Percentiles rank a stretch among this genome's conserved stretches.
These are phyloP conservation scores for Andrena bicolor DNA, from an alignment of 2,888 invertebrate genomes.

Conservation along the genomic window DNA sequence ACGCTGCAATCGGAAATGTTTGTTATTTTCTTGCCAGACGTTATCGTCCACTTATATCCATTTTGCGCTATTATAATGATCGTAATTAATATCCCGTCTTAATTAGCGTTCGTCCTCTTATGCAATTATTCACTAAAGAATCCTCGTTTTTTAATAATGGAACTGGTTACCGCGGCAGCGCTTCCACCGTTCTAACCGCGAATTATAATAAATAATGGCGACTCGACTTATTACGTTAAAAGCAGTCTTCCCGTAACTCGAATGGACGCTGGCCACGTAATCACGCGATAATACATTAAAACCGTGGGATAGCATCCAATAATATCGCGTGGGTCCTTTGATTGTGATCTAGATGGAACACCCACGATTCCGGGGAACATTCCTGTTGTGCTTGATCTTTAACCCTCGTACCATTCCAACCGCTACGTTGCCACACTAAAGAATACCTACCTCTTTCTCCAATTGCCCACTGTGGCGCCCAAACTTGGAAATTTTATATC, in stretches of 20 bases:
- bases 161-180: constrained; percentile 63
- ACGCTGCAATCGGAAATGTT: constrained; percentile 2
- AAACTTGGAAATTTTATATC: neutral
- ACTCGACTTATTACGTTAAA: constrained; percentile 38
- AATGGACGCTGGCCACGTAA: constrained; percentile 35
- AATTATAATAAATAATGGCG: constrained; percentile 68
- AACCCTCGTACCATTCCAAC: neutral
- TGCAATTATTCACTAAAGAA: constrained; percentile 54
- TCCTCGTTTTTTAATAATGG: constrained; percentile 48
- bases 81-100: constrained; percentile 65
- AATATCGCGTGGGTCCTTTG: constrained; percentile 22
- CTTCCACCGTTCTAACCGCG: constrained; percentile 60
- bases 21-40: constrained; percentile 28
- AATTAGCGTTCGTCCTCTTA: constrained; percentile 47
- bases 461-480: neutral
- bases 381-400: neutral
- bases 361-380: constrained; percentile 26
- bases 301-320: constrained; percentile 48
- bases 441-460: neutral
- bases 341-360: constrained; percentile 36
- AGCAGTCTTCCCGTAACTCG: constrained; percentile 28
- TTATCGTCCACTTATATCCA: constrained; percentile 19
- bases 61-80: constrained; percentile 30
- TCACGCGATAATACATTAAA: constrained; percentile 49
- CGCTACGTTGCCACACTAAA: neutral